Percentiles rank a stretch among this genome's conserved stretches.
phyloP scores from a whole-genome alignment of 2,888 invertebrate genomes.

The Adela reaumurella region DNA sequence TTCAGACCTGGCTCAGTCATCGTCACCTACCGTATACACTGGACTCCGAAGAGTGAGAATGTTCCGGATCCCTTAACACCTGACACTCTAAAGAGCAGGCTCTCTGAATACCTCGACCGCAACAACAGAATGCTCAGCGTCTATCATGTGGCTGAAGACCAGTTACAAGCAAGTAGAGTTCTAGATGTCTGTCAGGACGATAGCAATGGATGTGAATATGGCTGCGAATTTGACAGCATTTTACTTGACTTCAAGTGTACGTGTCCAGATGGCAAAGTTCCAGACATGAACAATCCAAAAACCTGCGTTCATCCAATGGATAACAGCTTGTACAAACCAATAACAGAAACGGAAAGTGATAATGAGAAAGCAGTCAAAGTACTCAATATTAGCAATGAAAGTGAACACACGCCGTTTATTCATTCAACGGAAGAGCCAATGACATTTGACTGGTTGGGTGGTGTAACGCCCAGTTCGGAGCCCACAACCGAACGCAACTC shows the following conservation, averaged over 20 bases:
- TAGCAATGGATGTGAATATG: conserved; percentile 63
- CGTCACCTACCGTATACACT: conserved; percentile 63
- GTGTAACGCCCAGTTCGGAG: conserved; percentile 13
- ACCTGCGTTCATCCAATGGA: conserved; percentile 27
- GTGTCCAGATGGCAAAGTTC: conserved; percentile 55
- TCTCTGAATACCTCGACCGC: conserved; percentile 43
- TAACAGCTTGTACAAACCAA: background rate
- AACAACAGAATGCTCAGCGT: conserved; percentile 52
- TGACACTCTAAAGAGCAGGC: conserved; percentile 35
- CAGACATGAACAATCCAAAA: conserved; percentile 34
- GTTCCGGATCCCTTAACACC: conserved; percentile 48
- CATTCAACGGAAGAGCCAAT: background rate
- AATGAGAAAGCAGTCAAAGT: background rate
- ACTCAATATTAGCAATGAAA: background rate
- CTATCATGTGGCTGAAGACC: conserved; percentile 49
- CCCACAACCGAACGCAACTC: conserved; percentile 14
- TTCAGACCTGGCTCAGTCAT: conserved; percentile 64
- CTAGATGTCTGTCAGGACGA: conserved; percentile 64
- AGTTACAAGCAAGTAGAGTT: conserved; percentile 35
- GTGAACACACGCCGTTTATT: too few relatives aligned
- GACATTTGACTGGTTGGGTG: conserved; percentile 3
- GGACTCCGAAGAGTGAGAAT: conserved; percentile 54
- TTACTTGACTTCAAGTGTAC: conserved; percentile 62
- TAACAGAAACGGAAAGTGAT: too few relatives aligned
- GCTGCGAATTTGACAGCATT: conserved; percentile 63